phyloP scores from a whole-genome alignment of 2,797 vertebrate species.

The Loris lydekkerianus region DNA sequence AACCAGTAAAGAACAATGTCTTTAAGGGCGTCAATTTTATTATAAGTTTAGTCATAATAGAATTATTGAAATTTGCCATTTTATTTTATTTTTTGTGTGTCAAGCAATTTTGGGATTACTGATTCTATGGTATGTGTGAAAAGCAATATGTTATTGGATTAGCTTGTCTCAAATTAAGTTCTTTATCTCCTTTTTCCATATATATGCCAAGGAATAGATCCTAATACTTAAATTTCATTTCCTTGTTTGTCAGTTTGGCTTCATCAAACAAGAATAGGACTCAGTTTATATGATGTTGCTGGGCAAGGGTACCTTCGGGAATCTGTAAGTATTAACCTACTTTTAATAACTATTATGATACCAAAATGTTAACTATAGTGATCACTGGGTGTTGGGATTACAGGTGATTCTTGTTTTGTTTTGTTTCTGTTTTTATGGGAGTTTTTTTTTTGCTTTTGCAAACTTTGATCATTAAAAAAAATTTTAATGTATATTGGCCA shows the following conservation, averaged over 20 bases:
- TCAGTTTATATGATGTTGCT: conserved; percentile 98
- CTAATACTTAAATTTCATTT: conserved; percentile 70
- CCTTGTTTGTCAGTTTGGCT: conserved; percentile 94
- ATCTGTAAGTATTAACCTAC: conserved; percentile 91
- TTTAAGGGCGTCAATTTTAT: background rate
- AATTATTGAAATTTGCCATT: conserved; percentile 41
- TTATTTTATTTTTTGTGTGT: conserved; percentile 34
- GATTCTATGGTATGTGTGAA: background rate
- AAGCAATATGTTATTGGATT: conserved; percentile 34
- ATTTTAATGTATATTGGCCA: background rate
- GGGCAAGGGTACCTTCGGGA: conserved; percentile 98
- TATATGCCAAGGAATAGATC: conserved; percentile 19
- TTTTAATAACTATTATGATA: background rate
- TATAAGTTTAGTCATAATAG: background rate
- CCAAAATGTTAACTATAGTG: conserved; percentile 39
- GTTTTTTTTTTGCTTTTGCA: background rate
- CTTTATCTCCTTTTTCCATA: conserved; percentile 36
- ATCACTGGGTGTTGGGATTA: background rate
- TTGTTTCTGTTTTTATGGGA: conserved; percentile 41
- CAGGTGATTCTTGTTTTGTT: conserved; percentile 24
- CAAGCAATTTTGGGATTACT: background rate
- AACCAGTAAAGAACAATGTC: background rate
- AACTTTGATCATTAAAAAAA: background rate
- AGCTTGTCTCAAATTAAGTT: conserved; percentile 6
- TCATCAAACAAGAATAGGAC: conserved; percentile 98